phyloP scores from a whole-genome alignment of 2,113 vertebrate species.

The Prietella phreatophila region DNA sequence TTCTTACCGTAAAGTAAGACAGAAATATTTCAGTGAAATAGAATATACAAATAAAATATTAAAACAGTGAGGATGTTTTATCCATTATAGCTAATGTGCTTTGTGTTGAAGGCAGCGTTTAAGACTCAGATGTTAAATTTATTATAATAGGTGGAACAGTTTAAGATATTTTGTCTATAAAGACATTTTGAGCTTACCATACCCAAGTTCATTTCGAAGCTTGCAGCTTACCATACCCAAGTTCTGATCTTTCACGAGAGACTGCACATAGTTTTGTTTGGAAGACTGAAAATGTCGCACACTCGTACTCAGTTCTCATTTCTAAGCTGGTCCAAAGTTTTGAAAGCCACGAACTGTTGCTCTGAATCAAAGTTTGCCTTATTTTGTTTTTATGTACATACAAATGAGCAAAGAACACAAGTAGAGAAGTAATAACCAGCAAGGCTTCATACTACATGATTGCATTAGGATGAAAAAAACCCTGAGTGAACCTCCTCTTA shows the following conservation, averaged over 20 bases:
- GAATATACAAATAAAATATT: neutral
- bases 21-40: neutral
- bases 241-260: neutral
- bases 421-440: neutral
- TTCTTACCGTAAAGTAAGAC: neutral
- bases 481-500: conserved; percentile 25
- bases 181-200: neutral
- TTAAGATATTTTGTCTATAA: neutral
- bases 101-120: neutral
- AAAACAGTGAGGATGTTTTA: neutral
- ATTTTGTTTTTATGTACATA: neutral
- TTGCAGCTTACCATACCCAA: neutral
- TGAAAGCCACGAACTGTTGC: neutral
- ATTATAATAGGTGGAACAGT: neutral
- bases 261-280: neutral
- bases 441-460: neutral
- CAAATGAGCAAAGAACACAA: neutral
- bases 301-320: neutral
- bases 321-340: neutral
- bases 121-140: neutral
- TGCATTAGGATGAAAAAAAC: conserved; percentile 40
- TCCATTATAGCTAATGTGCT: neutral
- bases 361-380: neutral
- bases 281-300: too few relatives aligned
- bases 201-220: neutral